Evolutionary conservation across 2,888 invertebrate genomes (phyloP), one percentile per base, ranked within the genome.

Genomic region (Agrotis segetum): DNA sequence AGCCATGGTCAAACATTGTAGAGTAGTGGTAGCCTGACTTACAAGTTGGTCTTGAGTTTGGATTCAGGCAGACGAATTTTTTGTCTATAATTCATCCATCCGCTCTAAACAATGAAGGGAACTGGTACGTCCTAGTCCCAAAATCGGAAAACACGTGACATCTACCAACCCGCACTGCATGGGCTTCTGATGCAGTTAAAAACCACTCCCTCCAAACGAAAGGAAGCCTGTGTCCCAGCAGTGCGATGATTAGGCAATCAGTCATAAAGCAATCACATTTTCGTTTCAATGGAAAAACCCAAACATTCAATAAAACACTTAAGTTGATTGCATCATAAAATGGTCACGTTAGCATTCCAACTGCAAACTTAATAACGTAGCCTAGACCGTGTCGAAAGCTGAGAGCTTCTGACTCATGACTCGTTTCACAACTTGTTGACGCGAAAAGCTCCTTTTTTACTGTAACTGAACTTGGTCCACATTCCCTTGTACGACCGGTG

Each of bases 381-480:
- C 80, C 77, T 74, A 78, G 68, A 83, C 77, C 69, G 77, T 77
- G 59, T 72, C 71, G 71, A 77, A 80, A 83, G 74, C 76, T 65
- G 59, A 56, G 44, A 61, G 69, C 62, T 67, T 77, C 69, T 81
- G 79, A 84, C 55, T 85, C 83, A 81, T 61, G 56, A 63, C 74
- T 67, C 60, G 77, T 79, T 74, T 53, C 55, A 68, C 81, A 75
- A 85, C 52, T 62, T 60, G 59, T 63, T 66, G 65, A 68, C 53
- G 64, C 59, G 56, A 62, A 73, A 72, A 74, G 14, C 52, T 47
- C 62, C 58, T 83, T 81, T 85, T 82, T 85, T 77, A 50, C 63
- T 53, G 21, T 61, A 62, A 53, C 58, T 74, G 70, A 83, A 86
- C 84, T 85, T 81, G 82, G 73, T 77, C 77, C 65, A 83, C 71